Conservation (phyloP, 2,888 invertebrate species). For the Amitus sp. region DNA sequence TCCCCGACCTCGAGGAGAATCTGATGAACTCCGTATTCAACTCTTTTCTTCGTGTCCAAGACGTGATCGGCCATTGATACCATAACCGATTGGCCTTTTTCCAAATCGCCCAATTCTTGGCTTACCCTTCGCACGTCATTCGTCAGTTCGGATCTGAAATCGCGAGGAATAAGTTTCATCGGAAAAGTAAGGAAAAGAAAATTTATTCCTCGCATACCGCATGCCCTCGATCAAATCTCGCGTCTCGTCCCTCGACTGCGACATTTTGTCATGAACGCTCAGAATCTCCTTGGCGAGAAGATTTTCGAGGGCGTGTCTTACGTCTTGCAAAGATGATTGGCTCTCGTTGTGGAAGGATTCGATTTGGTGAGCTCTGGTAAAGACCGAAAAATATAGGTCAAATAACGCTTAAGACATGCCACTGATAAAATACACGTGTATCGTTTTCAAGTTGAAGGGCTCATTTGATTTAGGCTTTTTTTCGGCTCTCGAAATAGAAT, state of each 20-base stretch:
- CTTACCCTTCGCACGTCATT: conserved; percentile 52
- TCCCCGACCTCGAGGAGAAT: conserved; percentile 81
- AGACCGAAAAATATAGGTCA: background rate
- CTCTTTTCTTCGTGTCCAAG: conserved; percentile 82
- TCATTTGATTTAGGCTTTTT: no score
- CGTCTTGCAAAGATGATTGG: conserved; percentile 68
- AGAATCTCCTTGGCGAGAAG: conserved; percentile 62
- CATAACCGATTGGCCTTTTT: conserved; percentile 81
- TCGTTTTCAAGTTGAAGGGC: no score
- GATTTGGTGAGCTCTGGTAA: conserved; percentile 66
- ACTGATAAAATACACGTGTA: no score
- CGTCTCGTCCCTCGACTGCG: conserved; percentile 68
- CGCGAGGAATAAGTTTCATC: background rate
- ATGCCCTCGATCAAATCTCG: conserved; percentile 72
- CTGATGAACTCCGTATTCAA: conserved; percentile 87
- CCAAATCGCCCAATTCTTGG: conserved; percentile 68
- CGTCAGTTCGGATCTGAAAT: conserved; percentile 51
- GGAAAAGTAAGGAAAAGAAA: background rate
- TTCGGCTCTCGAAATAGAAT: no score
- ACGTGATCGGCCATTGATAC: conserved; percentile 87
- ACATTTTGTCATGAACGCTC: conserved; percentile 69
- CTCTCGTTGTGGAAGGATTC: conserved; percentile 73
- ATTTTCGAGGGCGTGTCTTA: conserved; percentile 67
- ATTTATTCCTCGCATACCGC: conserved; percentile 49
- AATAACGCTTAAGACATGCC: no score